Evolutionary conservation across 2,888 invertebrate genomes (phyloP), one percentile per base, ranked within the genome.

Genomic region (Acronicta leporina): DNA sequence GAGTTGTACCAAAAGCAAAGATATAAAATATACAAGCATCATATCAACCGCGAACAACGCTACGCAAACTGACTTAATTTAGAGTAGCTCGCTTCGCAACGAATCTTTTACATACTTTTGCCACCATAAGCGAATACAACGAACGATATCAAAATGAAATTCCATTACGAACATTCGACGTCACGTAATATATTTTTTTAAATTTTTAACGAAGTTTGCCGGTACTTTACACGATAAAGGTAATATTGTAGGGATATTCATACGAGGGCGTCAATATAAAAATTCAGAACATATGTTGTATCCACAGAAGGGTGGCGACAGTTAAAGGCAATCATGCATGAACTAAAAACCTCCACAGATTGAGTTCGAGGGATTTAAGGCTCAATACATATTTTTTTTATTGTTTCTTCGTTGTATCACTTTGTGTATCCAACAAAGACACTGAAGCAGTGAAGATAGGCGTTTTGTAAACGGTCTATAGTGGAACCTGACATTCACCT

Each of bases 281-380:
- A 49, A 62, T 67, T 55, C 44, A 25, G 45, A 55, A 14, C 48
- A 38, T 35, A 25, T 61, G 38, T 52, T 50, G 41, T 30, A 14
- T n/a, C 41, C 16, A 13, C n/a, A 43, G 9, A 62, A 49, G 56
- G 51, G 55, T 45, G 56, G 20, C 20, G 20, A 35, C 33, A 38
- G 54, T 42, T 45, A 45, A 43, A 27, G 16, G 45, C 52, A 55
- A 56, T 43, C 49, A 46, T 50, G 55, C 62, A 42, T 63, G 44
- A 67, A 62, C 49, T 40, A 15, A 20, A 52, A 35, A 56, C 49
- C 49, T 20, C 30, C 45, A 67, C 52, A 50, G 44, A 68, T 67
- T 67, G 44, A 46, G 51, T 68, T 48, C 62, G 55, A 44, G 25
- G 55, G 45, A 52, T 62, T 52, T 56, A 30, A 38, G 43, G 41